These are phyloP conservation scores for Butorides virescens DNA, from an alignment of 2,113 vertebrate species.

Conservation along the genomic window DNA sequence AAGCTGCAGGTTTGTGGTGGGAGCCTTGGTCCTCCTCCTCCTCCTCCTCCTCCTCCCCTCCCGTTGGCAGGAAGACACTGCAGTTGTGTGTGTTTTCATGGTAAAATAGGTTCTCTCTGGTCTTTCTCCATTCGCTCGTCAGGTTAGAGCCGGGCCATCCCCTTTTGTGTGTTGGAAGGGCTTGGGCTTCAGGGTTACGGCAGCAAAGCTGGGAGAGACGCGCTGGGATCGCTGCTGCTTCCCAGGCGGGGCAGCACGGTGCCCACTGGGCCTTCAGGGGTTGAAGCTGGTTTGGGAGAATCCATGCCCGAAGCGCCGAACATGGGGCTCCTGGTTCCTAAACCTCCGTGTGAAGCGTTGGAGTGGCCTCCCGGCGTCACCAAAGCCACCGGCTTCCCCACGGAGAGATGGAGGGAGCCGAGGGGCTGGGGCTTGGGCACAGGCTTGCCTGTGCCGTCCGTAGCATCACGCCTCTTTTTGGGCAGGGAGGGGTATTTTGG, in stretches of 20 bases:
- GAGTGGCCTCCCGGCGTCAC: background rate
- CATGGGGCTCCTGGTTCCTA: background rate
- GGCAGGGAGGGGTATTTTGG: background rate
- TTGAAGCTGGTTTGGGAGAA: background rate
- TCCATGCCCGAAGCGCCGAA: too few relatives aligned
- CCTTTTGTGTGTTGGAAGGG: rapidly evolving
- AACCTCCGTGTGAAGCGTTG: background rate
- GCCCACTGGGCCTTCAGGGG: rapidly evolving
- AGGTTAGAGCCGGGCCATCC: background rate
- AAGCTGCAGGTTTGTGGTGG: background rate
- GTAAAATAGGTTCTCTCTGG: background rate
- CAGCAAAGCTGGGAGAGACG: rapidly evolving
- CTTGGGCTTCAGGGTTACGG: background rate
- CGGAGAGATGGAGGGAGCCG: background rate
- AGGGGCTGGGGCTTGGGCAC: rapidly evolving
- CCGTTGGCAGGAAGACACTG: rapidly evolving
- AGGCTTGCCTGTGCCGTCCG: rapidly evolving
- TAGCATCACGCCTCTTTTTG: background rate
- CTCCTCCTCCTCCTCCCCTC: rapidly evolving
- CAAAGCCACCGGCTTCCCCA: background rate
- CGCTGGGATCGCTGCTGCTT: background rate
- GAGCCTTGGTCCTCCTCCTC: background rate
- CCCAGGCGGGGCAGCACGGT: background rate
- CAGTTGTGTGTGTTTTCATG: background rate
- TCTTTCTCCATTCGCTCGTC: background rate